These are phyloP conservation scores for Agrilus cyanescens DNA, from an alignment of 2,888 invertebrate genomes.

Conservation along the genomic window DNA sequence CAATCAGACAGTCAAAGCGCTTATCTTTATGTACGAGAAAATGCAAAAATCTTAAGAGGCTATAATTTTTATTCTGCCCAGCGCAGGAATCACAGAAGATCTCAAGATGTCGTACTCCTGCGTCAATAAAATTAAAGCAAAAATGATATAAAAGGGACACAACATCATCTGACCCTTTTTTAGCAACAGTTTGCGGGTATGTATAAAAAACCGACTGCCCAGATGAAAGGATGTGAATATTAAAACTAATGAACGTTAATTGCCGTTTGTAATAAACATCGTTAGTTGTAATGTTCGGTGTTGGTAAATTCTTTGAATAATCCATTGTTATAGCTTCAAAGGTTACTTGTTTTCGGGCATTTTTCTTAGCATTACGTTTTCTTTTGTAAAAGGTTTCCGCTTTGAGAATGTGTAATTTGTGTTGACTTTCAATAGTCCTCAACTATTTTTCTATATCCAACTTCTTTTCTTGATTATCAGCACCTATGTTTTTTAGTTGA, in stretches of 20 bases:
- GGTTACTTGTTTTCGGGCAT: not conserved
- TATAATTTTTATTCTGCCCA: slow-evolving; percentile 23
- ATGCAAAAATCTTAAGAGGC: slow-evolving; percentile 18
- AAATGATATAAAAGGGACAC: not conserved
- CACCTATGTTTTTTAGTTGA: not conserved
- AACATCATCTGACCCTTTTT: slow-evolving; percentile 7
- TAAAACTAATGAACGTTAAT: slow-evolving; percentile 14
- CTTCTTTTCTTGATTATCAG: not conserved
- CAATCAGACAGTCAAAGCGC: slow-evolving; percentile 10
- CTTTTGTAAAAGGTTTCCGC: slow-evolving; percentile 12
- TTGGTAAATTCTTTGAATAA: slow-evolving; percentile 11
- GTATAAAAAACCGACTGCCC: slow-evolving; percentile 11
- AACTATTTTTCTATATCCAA: not conserved
- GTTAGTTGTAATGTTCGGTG: slow-evolving; percentile 15
- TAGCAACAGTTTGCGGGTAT: slow-evolving; percentile 13
- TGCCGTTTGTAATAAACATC: slow-evolving; percentile 13
- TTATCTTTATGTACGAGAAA: slow-evolving; percentile 17
- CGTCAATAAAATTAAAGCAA: no score
- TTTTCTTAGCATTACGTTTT: slow-evolving; percentile 7
- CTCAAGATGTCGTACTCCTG: not conserved
- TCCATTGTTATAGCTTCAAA: slow-evolving; percentile 10
- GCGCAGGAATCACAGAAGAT: slow-evolving; percentile 23
- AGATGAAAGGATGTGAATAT: slow-evolving; percentile 11
- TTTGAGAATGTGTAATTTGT: slow-evolving; percentile 11
- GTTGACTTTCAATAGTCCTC: slow-evolving; percentile 6